These are phyloP conservation scores for Myzus persicae DNA, from an alignment of 1,140 invertebrate genomes.

Conservation along the genomic window DNA sequence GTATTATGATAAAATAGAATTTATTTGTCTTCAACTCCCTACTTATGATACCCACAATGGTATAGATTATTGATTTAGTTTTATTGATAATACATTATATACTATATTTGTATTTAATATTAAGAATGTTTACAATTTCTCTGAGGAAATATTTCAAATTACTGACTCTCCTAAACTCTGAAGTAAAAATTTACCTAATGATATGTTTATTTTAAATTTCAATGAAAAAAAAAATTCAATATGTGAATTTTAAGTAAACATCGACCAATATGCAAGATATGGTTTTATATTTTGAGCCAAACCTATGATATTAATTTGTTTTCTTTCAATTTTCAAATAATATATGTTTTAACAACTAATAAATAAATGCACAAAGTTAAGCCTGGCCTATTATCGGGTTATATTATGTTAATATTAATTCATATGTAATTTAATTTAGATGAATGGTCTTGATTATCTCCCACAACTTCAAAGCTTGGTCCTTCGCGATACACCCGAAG, in stretches of 20 bases:
- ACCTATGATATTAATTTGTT: neutral
- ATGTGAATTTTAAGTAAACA: neutral
- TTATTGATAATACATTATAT: neutral
- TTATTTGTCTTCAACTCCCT: neutral
- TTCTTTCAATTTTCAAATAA: neutral
- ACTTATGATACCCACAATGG: neutral
- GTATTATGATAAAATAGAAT: neutral
- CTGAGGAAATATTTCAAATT: neutral
- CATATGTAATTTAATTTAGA: conserved; percentile 33
- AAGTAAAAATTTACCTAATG: neutral
- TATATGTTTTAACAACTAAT: neutral
- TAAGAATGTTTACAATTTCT: too few species aligned
- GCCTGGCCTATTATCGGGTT: neutral
- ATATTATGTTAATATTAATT: neutral
- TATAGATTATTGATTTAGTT: neutral
- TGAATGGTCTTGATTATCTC: conserved; percentile 33
- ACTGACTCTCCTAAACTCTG: neutral
- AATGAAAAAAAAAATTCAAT: neutral
- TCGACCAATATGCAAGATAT: neutral
- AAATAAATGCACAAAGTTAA: neutral
- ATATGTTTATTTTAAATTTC: neutral
- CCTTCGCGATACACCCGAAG: conserved; percentile 29
- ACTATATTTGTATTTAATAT: neutral
- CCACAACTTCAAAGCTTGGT: conserved; percentile 53
- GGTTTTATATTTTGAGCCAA: neutral